Conservation (phyloP, 2,888 invertebrate genomes). For the Xiphydria camelus region DNA sequence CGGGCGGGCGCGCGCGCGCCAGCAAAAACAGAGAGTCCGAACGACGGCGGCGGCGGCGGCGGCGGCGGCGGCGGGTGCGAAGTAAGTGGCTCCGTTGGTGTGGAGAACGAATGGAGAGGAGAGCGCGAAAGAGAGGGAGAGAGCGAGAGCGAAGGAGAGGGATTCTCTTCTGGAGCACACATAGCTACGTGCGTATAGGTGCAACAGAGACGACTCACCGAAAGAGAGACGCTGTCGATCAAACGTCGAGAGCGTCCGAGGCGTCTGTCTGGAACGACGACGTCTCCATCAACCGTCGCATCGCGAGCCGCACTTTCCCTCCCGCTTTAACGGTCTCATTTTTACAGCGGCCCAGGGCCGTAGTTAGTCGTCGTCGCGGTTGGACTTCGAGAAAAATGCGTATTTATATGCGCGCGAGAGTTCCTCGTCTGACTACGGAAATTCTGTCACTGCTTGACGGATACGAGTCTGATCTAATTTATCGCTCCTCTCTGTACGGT, state of each 20-base stretch:
- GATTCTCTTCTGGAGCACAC: too few species aligned
- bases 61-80: conserved; percentile 26
- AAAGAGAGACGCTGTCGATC: conserved; percentile 41
- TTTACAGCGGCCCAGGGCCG: too few species aligned
- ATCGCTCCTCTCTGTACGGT: too few species aligned
- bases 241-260: conserved; percentile 41
- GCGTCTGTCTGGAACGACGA: conserved; percentile 41
- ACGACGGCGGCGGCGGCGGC: conserved; percentile 3
- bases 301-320: conserved; percentile 8
- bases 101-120: neutral
- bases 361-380: neutral
- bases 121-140: conserved; percentile 22
- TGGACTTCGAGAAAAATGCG: neutral
- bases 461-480: too few species aligned
- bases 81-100: conserved; percentile 26
- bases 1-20: conserved; percentile 44
- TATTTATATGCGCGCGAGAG: too few species aligned
- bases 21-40: conserved; percentile 13
- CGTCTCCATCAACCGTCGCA: conserved; percentile 45
- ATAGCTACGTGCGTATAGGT: too few species aligned
- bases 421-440: too few species aligned
- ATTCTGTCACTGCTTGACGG: too few species aligned
- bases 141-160: conserved; percentile 14
- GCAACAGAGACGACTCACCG: too few species aligned
- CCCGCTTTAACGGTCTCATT: too few species aligned